phyloP scores from a whole-genome alignment of 1,140 invertebrate genomes.

The Dinoponera quadriceps region DNA sequence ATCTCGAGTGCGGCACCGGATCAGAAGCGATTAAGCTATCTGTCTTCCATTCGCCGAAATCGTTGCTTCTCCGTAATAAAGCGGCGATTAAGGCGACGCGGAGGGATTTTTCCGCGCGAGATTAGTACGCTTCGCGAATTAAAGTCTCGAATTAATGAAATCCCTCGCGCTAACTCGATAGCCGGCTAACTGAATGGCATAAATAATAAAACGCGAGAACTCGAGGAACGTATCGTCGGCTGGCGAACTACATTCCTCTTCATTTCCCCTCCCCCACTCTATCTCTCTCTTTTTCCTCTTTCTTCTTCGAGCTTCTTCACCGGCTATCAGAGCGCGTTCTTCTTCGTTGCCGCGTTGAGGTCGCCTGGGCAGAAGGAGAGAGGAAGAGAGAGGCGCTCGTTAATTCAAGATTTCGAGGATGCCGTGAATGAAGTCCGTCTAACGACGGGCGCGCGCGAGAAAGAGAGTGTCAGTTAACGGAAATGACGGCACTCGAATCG shows the following conservation, averaged over 20 bases:
- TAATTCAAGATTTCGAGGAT: slow-evolving; percentile 66
- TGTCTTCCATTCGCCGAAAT: too few species aligned
- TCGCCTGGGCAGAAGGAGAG: too few species aligned
- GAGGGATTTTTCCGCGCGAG: neutral
- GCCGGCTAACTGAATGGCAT: neutral
- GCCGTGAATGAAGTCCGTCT: slow-evolving; percentile 64
- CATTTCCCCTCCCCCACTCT: neutral
- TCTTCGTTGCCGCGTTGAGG: too few species aligned
- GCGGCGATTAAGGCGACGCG: neutral
- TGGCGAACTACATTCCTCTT: too few species aligned
- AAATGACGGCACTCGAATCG: slow-evolving; percentile 68
- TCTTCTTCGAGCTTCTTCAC: neutral
- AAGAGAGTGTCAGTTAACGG: slow-evolving; percentile 64
- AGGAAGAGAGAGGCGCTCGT: slow-evolving; percentile 32
- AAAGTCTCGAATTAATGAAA: slow-evolving; percentile 1
- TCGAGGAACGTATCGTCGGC: neutral
- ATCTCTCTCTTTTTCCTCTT: neutral
- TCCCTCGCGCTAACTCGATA: neutral
- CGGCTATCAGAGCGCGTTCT: neutral
- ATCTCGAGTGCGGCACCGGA: slow-evolving; percentile 29
- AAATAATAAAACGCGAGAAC: neutral
- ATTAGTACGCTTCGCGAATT: neutral
- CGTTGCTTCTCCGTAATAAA: too few species aligned
- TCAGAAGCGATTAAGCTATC: slow-evolving; percentile 9
- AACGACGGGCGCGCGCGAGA: slow-evolving; percentile 48